Base-by-base conservation (phyloP, 2,888 invertebrate species). In the Sinopyrophorus schimmeli region DNA sequence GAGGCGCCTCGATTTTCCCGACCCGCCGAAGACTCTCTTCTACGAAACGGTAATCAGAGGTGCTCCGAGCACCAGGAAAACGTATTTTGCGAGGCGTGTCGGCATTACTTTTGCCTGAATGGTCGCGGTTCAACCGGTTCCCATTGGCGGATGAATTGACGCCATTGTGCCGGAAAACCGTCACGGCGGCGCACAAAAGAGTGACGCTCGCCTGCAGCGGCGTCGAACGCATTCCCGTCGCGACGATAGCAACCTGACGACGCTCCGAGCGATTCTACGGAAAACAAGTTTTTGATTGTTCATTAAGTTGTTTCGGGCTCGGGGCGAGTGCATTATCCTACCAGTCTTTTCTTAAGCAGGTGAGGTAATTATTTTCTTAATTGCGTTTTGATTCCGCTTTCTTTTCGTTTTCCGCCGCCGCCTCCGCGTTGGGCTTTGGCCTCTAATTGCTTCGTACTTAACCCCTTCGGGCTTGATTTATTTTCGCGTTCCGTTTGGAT, bases 181-280 rank as follows among this genome's bases (percentile, higher is more conserved):
- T 58, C 62, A 71, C 71, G 71, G 53, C 70, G 71, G 69, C 71
- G 72, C 72, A 67, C 59, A 58, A 51, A 53, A 77, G 67, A 65
- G 67, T 76, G 79, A 77, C 74, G 80, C 77, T 77, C 78, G 80
- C 77, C 80, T 78, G 78, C 79, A 78, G 70, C 80, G 80, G 71
- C 78, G 77, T 77, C 78, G 77, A 56, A 75, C 71, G 70, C 80
- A 79, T 78, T 69, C 63, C 58, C 68, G 70, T 67, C 66, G 56
- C 65, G 68, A 66, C 69, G 68, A 73, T 64, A 61, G 65, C 62
- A 61, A 65, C 66, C 57, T 49, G 34, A 49, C 60, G 60, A 62
- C 64, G 66, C 64, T 64, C 38, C 57, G 43, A 63, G 64, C 65
- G 47, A 61, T 61, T 53, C 44, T 38, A 38, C 54, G 46, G 50